phyloP scores from a whole-genome alignment of 1,140 invertebrate species.

The Aphelenchoides fujianensis region DNA sequence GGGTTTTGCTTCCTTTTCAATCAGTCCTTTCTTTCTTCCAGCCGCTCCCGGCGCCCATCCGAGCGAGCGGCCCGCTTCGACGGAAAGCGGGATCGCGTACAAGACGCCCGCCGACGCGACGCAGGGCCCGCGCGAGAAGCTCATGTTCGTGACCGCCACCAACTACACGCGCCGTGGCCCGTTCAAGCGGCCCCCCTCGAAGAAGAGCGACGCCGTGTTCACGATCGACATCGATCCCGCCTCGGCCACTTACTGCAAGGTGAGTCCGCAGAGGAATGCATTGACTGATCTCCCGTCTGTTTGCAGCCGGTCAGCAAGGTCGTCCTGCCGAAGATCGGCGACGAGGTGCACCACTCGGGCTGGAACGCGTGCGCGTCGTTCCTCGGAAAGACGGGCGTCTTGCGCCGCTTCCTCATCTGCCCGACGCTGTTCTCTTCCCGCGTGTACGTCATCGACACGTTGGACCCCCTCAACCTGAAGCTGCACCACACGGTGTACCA shows the following conservation, averaged over 20 bases:
- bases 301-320: constrained; percentile 28
- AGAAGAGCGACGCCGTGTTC: constrained; percentile 12
- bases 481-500: constrained; percentile 66
- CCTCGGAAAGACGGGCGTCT: neutral
- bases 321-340: constrained; percentile 30
- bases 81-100: neutral
- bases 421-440: constrained; percentile 37
- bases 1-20: too few relatives aligned
- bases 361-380: constrained; percentile 45
- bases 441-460: constrained; percentile 38
- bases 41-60: too few relatives aligned
- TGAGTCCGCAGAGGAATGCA: neutral
- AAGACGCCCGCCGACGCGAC: constrained; percentile 18
- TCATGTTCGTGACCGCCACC: constrained; percentile 4
- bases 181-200: neutral
- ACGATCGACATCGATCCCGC: constrained; percentile 25
- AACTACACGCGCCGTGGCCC: neutral
- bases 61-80: too few relatives aligned
- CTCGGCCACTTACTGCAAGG: neutral
- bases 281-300: neutral
- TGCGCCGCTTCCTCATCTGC: constrained; percentile 30
- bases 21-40: too few relatives aligned
- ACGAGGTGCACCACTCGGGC: constrained; percentile 44
- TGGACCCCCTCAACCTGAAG: constrained; percentile 30
- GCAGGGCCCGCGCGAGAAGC: constrained; percentile 17